Evolutionary conservation across 2,888 invertebrate genomes (phyloP).

Genomic region (Vandiemenella viatica): DNA sequence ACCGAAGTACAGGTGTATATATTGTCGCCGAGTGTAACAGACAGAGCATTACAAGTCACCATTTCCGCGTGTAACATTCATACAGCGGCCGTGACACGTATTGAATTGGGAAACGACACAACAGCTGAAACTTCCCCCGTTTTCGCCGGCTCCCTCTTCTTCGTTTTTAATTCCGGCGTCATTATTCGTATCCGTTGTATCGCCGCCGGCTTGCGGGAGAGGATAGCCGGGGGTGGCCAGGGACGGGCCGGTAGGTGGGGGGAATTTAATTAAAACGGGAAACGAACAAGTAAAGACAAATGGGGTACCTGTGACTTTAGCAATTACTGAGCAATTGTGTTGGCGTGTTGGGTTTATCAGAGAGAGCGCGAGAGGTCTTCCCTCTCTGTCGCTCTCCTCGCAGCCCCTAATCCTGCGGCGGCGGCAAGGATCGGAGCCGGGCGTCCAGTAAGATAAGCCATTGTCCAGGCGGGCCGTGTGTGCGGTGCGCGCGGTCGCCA

Average conservation of each 20-base stretch:
- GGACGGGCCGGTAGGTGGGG: neutral
- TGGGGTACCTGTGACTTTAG: neutral
- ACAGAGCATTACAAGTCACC: too few species aligned
- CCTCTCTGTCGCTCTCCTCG: too few species aligned
- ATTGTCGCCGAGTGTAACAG: too few species aligned
- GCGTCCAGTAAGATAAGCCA: neutral
- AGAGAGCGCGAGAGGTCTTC: too few species aligned
- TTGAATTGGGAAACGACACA: too few species aligned
- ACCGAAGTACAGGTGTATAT: too few species aligned
- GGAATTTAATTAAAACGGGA: slow-evolving; percentile 5
- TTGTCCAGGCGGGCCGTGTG: neutral
- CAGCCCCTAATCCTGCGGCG: neutral
- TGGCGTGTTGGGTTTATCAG: neutral
- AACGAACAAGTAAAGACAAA: neutral
- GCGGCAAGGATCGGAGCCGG: neutral
- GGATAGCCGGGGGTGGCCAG: neutral
- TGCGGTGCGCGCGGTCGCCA: neutral
- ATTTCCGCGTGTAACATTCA: too few species aligned
- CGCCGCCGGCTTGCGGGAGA: neutral
- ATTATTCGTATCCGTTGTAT: neutral
- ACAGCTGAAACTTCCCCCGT: too few species aligned
- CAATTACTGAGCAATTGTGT: neutral
- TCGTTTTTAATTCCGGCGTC: neutral
- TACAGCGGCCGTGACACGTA: too few species aligned
- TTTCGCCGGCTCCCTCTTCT: too few species aligned